Base-by-base conservation (phyloP, 2,888 invertebrate species). In the Barypeithes pellucidus region DNA sequence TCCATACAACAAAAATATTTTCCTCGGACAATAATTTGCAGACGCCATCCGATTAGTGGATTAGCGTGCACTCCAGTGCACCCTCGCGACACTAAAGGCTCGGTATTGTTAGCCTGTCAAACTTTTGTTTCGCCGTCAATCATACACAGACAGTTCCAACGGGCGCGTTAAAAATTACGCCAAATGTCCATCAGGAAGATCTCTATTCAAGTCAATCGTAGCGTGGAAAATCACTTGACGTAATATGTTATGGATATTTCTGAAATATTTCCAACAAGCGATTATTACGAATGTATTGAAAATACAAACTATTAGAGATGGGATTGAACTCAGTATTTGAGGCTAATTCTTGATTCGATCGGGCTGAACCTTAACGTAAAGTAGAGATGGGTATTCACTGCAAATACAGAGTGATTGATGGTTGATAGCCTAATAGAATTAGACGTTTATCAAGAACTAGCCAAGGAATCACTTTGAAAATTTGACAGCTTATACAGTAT, bases 111-210 rank as follows among this genome's bases (percentile, higher is more conserved):
- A 69, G 45, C 61, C 75, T 75, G 75, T 75, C 76, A 72, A 24
- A 66, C 66, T 66, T 71, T 78, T 79, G 78, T 78, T 77, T 74
- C 45, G 67, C 45, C 67, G 78, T 79, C 79, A 79, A 77, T 79
- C 79, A 78, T 36, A 20, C 36, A 45, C 50, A 22, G 67, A 50
- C 47, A 59, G 60, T 70, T 57, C 41, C 63, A 52, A 69, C 65
- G 39, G 67, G 62, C 70, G 77, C 69, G 69, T 72, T 72, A 75
- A 78, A 78, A 77, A 77, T 77, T 73, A 60, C 43, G 61, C 61
- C 65, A 24, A 68, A 68, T 63, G 65, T 50, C 65, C 65, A 29
- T 29, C 29, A 75, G 59, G 66, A 66, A 67, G 66, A 57, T 39
- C 62, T 52, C 52, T 69, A 73, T 75, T 75, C 60, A 66, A 54